Evolutionary conservation across 2,113 vertebrate genomes (phyloP), one percentile per base, ranked within the genome.

Genomic region (Camelus dromedarius): DNA sequence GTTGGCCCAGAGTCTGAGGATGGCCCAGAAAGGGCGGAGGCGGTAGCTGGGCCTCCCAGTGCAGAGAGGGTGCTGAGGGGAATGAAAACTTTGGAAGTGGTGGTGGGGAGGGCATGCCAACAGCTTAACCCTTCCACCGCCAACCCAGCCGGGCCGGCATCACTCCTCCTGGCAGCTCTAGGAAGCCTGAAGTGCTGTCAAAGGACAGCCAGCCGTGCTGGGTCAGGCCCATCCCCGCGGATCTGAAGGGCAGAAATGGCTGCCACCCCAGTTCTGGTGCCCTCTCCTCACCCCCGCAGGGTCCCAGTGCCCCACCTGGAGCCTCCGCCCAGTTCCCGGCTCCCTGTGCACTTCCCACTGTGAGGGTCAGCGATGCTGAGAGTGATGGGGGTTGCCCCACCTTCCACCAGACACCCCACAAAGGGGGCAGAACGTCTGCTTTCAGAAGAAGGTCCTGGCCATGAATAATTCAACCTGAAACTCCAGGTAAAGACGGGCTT

Each of bases 121-220:
- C 38, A 4, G 20, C 46, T 30, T 5, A 6, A 2, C 62, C 28
- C 18, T 11, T 9, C 6, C 8, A 13, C n/a, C 35, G 28, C n/a
- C 32, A 28, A 46, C 75, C 32, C 28, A 0, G 8, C 48, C 22
- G n/a, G n/a, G 2, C 69, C 0, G 8, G 85, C 54, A 56, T 2
- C 19, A 14, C 50, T n/a, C 50, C 8, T 6, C 92, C 62, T 9
- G 5, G 19, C 8, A 0, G 50, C 32, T 42, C 64, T 5, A 22
- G 0, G 0, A 38, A 52, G 19, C 8, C 26, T 1, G 0, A 32
- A 13, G 32, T 16, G 6, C 66, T 9, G 35, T 38, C 9, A 16
- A 52, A 19, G n/a, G 64, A 50, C 38, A 24, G 15, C 52, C 0
- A 0, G 18, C 35, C 1, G 0, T 8, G 19, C 5, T 11, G 26